Evolutionary conservation across 2,888 invertebrate genomes (phyloP).

Genomic region (Conops quadrifasciatus): DNA sequence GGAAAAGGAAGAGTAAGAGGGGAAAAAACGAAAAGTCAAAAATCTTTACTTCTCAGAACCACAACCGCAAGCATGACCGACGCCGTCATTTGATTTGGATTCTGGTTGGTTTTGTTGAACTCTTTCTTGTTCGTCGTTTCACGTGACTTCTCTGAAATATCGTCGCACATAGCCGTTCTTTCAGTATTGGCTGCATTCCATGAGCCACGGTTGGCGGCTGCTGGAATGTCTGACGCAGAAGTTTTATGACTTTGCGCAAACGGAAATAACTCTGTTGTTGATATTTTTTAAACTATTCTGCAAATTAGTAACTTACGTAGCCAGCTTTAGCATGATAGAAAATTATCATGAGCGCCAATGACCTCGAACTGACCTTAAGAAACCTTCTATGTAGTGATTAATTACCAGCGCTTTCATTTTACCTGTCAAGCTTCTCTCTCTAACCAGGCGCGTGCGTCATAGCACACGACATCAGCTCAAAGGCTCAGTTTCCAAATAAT

Average conservation of each 20-base stretch:
- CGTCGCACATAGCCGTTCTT: background rate
- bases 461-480: too few species aligned
- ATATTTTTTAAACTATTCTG: background rate
- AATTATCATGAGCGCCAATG: too few species aligned
- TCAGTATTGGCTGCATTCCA: conserved; percentile 1
- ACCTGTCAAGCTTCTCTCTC: background rate
- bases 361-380: background rate
- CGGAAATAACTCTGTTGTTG: conserved; percentile 4
- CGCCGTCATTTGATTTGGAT: background rate
- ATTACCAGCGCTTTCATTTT: background rate
- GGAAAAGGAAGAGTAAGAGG: too few species aligned
- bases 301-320: background rate
- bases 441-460: too few species aligned
- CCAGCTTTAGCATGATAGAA: too few species aligned
- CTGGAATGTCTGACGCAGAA: background rate
- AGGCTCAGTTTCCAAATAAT: too few species aligned
- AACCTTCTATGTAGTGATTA: background rate
- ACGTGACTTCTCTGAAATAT: background rate
- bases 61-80: background rate
- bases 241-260: background rate
- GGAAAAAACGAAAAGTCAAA: background rate
- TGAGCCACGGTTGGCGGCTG: too few species aligned
- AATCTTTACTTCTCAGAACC: background rate
- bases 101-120: conserved; percentile 1
- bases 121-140: background rate